Evolutionary conservation across 1,140 invertebrate species (phyloP).

Genomic region (Dendroctonus ponderosae): DNA sequence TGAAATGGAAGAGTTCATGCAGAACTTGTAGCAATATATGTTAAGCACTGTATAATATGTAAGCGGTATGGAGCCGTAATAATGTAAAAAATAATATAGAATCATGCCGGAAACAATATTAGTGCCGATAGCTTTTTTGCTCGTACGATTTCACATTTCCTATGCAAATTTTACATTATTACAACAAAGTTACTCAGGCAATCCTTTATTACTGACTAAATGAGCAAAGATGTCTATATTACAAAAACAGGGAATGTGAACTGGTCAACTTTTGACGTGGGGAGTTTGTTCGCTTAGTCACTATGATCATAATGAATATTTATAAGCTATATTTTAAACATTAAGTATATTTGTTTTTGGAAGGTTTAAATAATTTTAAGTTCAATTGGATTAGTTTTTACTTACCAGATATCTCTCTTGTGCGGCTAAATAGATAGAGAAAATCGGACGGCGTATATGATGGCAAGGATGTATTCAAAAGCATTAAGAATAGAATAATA

Average conservation of each 20-base stretch:
- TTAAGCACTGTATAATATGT: conserved; percentile 38
- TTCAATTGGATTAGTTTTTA: neutral
- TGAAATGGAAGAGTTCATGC: conserved; percentile 33
- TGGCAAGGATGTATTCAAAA: too few relatives aligned
- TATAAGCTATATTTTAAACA: conserved; percentile 9
- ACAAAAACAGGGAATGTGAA: conserved; percentile 19
- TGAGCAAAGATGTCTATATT: conserved; percentile 25
- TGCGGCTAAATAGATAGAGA: neutral
- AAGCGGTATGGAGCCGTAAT: conserved; percentile 41
- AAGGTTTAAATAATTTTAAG: too few relatives aligned
- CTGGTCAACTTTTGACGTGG: too few relatives aligned
- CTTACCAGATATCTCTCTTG: conserved; percentile 7
- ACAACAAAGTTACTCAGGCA: conserved; percentile 42
- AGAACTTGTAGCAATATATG: conserved; percentile 35
- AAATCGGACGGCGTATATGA: too few relatives aligned
- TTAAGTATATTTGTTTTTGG: neutral
- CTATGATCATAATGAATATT: conserved; percentile 29
- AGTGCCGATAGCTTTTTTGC: neutral
- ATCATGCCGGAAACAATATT: conserved; percentile 4
- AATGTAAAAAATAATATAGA: conserved; percentile 27
- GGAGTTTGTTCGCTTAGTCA: conserved; percentile 12
- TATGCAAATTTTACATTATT: conserved; percentile 34
- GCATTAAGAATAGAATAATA: too few relatives aligned
- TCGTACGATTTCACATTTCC: neutral
- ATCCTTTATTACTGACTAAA: conserved; percentile 37